A percentile compares a stretch with the other conserved stretches of the same genome.
These are phyloP conservation scores for Glareola pratincola DNA, from an alignment of 2,113 vertebrate species.

Conservation along the genomic window DNA sequence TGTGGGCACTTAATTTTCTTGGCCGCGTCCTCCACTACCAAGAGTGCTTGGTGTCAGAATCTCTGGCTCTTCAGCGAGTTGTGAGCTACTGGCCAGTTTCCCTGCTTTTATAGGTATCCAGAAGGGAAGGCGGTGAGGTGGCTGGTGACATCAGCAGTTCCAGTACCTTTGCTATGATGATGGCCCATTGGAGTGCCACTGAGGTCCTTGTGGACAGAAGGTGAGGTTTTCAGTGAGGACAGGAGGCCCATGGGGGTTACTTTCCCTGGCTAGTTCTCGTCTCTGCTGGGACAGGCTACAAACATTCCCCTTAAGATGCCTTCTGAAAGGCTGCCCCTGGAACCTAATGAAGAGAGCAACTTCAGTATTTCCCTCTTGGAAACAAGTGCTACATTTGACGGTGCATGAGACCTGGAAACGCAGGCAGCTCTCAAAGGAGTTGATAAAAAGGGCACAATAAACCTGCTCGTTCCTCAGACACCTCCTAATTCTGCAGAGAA, in stretches of 20 bases:
- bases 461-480: background rate
- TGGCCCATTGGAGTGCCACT: background rate
- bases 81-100: no score
- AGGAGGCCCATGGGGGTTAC: no score
- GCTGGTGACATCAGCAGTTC: no score
- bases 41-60: no score
- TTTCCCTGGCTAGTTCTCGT: no score
- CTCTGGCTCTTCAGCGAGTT: no score
- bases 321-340: background rate
- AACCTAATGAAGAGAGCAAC: background rate
- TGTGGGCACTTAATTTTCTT: no score
- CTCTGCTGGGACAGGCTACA: background rate
- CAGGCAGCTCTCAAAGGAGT: background rate
- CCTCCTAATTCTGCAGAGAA: background rate
- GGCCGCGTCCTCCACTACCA: no score
- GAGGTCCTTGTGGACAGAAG: no score
- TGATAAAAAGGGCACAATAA: background rate
- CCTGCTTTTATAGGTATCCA: no score
- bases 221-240: background rate
- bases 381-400: background rate
- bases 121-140: background rate
- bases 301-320: background rate
- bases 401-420: accelerated
- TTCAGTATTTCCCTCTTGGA: background rate
- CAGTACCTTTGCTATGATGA: no score